Evolutionary conservation across 2,888 invertebrate genomes (phyloP).

Genomic region (Bembecia ichneumoniformis): DNA sequence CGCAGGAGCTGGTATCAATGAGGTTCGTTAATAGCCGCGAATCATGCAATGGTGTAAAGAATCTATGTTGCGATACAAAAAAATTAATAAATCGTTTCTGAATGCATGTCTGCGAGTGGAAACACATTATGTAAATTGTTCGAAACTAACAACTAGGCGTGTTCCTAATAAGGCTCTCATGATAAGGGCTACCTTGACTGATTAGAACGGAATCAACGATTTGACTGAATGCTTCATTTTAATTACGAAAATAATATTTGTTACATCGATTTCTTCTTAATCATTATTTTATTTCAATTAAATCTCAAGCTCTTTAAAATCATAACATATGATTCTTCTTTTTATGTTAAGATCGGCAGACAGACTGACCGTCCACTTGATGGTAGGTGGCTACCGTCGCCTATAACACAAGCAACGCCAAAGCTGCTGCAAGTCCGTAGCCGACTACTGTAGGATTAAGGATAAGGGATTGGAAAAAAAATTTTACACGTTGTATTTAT

Average conservation of each 20-base stretch:
- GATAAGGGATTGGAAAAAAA: too few relatives aligned
- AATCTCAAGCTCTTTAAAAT: too few relatives aligned
- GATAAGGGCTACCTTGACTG: neutral
- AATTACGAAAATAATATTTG: neutral
- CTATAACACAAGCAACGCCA: too few relatives aligned
- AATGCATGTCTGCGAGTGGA: neutral
- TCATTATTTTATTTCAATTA: too few relatives aligned
- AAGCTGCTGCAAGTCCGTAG: too few relatives aligned
- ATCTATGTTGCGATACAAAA: constrained; percentile 3
- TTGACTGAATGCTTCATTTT: neutral
- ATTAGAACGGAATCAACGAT: neutral
- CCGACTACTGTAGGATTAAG: too few relatives aligned
- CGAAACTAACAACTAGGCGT: neutral
- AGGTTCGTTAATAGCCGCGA: constrained; percentile 6
- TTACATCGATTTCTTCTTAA: too few relatives aligned
- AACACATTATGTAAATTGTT: neutral
- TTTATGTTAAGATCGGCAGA: too few relatives aligned
- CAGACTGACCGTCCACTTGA: too few relatives aligned
- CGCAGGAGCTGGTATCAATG: constrained; percentile 9
- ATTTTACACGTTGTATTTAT: too few relatives aligned
- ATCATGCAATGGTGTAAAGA: constrained; percentile 2
- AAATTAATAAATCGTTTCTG: neutral
- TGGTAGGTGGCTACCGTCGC: too few relatives aligned
- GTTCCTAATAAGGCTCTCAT: neutral
- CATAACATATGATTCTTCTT: too few relatives aligned